Percentiles rank a stretch among this genome's conserved stretches.
Conservation (phyloP, 2,113 vertebrate genomes). For the Halcyon malimbica region DNA sequence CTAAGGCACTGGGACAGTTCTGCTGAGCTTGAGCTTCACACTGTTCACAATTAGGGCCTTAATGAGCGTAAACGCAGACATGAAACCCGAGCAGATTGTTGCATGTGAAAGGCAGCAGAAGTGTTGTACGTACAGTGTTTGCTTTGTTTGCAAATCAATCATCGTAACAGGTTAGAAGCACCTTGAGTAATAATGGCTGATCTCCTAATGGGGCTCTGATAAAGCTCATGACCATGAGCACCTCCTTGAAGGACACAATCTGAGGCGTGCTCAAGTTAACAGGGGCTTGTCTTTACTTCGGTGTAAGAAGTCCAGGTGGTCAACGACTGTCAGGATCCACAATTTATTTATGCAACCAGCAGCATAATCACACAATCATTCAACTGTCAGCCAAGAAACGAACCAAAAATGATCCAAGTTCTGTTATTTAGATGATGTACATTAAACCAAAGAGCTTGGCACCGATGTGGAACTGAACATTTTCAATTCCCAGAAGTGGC, state of each 20-base stretch:
- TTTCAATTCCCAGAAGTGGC: neutral
- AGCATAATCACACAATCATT: neutral
- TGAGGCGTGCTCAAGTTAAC: neutral
- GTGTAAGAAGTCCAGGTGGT: neutral
- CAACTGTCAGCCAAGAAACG: neutral
- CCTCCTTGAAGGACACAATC: neutral
- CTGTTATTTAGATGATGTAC: neutral
- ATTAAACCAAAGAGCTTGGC: neutral
- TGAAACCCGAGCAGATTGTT: neutral
- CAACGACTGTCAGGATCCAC: neutral
- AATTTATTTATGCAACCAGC: neutral
- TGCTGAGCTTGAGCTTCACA: neutral
- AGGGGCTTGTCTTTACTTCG: neutral
- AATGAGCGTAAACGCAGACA: neutral
- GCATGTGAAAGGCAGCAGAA: neutral
- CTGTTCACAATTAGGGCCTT: neutral
- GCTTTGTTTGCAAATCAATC: neutral
- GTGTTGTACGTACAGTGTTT: neutral
- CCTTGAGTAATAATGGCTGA: neutral
- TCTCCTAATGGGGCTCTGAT: neutral
- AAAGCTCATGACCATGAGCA: neutral
- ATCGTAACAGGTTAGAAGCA: neutral
- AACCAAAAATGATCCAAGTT: neutral
- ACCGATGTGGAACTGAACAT: neutral
- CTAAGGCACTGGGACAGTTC: rapidly evolving